Conservation (phyloP, 1,140 invertebrate species). For the Drosophila obscura region DNA sequence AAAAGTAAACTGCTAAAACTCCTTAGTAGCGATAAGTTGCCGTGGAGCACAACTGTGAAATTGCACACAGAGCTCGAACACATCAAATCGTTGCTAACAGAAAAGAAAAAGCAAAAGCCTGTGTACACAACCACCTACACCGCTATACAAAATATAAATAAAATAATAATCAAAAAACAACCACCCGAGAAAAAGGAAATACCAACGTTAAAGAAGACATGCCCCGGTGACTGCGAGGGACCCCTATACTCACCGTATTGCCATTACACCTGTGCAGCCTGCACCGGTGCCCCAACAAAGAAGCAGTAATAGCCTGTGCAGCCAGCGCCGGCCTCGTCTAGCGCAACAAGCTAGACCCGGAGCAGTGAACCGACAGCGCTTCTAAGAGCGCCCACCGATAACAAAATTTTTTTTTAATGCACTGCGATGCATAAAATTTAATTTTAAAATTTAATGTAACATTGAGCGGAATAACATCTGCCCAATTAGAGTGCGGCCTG, state of each 20-base stretch:
- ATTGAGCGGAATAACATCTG: no score
- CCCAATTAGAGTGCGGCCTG: not conserved
- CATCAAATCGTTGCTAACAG: no score
- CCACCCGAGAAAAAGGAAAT: not conserved
- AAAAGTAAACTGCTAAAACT: no score
- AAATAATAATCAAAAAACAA: not conserved
- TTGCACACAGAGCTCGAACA: no score
- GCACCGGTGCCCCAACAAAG: slow-evolving; percentile 5
- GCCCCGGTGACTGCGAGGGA: slow-evolving; percentile 17
- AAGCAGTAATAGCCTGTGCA: slow-evolving; percentile 1
- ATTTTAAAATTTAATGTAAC: no score
- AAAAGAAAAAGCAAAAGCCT: not conserved
- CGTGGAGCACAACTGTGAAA: no score
- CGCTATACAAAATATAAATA: not conserved
- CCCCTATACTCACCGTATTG: slow-evolving; percentile 5
- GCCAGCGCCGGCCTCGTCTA: not conserved
- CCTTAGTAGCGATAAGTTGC: no score
- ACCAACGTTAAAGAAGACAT: not conserved
- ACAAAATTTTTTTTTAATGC: no score
- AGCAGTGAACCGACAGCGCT: no score
- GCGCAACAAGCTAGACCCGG: not conserved
- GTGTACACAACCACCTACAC: slow-evolving; percentile 2
- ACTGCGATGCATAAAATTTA: no score
- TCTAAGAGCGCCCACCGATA: no score
- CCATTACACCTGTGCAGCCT: slow-evolving; percentile 19